Conservation (phyloP, 1,140 invertebrate genomes). For the Heliconius hewitsoni region DNA sequence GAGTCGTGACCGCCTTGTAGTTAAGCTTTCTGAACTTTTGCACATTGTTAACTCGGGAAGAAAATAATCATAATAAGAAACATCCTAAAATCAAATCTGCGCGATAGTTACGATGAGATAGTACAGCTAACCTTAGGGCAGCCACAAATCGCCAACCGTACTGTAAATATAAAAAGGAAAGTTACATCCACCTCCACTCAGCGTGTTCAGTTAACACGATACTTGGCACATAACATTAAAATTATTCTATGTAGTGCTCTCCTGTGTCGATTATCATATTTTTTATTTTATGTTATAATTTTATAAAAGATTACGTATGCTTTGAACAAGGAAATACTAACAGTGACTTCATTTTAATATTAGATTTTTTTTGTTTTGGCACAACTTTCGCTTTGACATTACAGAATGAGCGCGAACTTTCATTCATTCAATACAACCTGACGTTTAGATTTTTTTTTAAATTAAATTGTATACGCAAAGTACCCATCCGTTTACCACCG, state of each 20-base stretch:
- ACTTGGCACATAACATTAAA: constrained; percentile 16
- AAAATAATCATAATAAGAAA: too few relatives aligned
- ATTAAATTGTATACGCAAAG: not conserved
- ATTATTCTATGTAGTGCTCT: constrained; percentile 16
- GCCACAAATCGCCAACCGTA: too few relatives aligned
- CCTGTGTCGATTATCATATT: constrained; percentile 21
- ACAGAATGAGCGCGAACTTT: not conserved
- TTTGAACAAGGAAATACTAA: constrained; percentile 22
- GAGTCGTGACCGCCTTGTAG: too few relatives aligned
- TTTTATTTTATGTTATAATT: constrained; percentile 15
- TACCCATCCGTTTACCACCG: constrained; percentile 3
- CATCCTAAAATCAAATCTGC: too few relatives aligned
- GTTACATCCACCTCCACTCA: constrained; percentile 1
- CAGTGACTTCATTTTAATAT: constrained; percentile 37
- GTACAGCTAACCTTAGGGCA: too few relatives aligned
- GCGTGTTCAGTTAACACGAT: constrained; percentile 4
- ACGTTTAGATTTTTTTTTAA: not conserved
- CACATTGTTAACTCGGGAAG: too few relatives aligned
- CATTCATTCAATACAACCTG: constrained; percentile 12
- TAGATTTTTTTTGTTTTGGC: constrained; percentile 8
- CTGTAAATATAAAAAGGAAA: constrained; percentile 14
- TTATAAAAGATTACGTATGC: constrained; percentile 30
- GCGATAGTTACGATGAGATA: too few relatives aligned
- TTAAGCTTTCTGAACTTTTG: too few relatives aligned
- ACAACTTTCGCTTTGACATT: constrained; percentile 13